Conservation (phyloP, 1,140 invertebrate genomes). For the Zaprionus lachaisei region DNA sequence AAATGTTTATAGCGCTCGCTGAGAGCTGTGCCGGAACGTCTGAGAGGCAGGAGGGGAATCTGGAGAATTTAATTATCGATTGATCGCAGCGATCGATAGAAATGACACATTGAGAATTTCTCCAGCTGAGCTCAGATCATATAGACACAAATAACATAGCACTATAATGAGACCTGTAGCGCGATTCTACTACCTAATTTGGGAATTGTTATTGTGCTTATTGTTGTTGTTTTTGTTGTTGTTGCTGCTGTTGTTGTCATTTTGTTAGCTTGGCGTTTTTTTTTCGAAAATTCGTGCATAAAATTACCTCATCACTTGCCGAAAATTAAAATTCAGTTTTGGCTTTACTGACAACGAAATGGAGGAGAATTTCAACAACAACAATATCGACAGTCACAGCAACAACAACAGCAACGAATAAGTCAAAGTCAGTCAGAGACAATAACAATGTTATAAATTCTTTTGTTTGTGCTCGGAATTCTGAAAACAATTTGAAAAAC, state of each 20-base stretch:
- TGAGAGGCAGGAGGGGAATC: background rate
- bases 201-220: conserved; percentile 46
- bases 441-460: conserved; percentile 76
- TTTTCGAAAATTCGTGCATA: conserved; percentile 61
- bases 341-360: conserved; percentile 34
- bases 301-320: conserved; percentile 77
- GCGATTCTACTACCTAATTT: conserved; percentile 54
- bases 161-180: conserved; percentile 61
- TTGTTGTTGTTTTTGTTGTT: conserved; percentile 30
- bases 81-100: conserved; percentile 43
- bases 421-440: conserved; percentile 39
- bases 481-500: conserved; percentile 68
- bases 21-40: conserved; percentile 31
- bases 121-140: background rate
- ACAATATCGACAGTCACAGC: background rate
- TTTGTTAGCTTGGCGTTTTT: background rate
- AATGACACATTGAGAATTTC: conserved; percentile 55
- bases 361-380: conserved; percentile 18
- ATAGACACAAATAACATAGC: conserved; percentile 14
- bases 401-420: conserved; percentile 25
- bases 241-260: background rate
- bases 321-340: conserved; percentile 75
- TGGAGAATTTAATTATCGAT: conserved; percentile 61
- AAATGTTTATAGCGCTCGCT: conserved; percentile 29
- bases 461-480: conserved; percentile 75